Evolutionary conservation across 2,113 vertebrate species (phyloP).

Genomic region (Ginglymostoma cirratum): DNA sequence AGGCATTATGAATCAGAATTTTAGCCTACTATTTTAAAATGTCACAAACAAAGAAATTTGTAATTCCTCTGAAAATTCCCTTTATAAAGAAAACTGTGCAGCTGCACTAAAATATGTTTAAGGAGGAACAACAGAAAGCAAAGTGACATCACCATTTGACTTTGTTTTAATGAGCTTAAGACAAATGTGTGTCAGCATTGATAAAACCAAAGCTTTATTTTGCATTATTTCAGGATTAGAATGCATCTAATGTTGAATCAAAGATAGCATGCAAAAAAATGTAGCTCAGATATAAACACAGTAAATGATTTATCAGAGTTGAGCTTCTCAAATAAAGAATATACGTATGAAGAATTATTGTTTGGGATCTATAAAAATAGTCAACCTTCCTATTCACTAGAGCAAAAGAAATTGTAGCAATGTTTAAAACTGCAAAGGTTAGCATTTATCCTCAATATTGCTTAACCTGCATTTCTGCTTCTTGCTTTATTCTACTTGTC

Average conservation of each 20-base stretch:
- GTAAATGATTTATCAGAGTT: neutral
- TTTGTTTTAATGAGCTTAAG: neutral
- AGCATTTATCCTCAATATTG: neutral
- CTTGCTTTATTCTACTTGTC: neutral
- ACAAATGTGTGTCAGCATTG: neutral
- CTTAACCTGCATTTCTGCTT: neutral
- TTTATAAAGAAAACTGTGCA: slow-evolving; percentile 2
- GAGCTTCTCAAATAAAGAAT: neutral
- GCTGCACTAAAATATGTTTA: neutral
- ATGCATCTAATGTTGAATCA: neutral
- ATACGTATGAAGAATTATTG: neutral
- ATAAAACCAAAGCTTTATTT: neutral
- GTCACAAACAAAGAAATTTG: neutral
- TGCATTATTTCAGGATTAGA: neutral
- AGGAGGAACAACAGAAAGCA: neutral
- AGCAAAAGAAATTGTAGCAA: neutral
- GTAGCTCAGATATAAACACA: neutral
- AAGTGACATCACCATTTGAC: neutral
- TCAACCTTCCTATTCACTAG: neutral
- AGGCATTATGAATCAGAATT: slow-evolving; percentile 15
- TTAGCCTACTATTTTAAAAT: neutral
- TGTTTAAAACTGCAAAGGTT: neutral
- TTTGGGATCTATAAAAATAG: neutral
- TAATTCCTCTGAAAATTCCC: neutral
- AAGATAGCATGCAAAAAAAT: neutral